phyloP scores from a whole-genome alignment of 1,140 invertebrate species.

The Trinorchestia longiramus region DNA sequence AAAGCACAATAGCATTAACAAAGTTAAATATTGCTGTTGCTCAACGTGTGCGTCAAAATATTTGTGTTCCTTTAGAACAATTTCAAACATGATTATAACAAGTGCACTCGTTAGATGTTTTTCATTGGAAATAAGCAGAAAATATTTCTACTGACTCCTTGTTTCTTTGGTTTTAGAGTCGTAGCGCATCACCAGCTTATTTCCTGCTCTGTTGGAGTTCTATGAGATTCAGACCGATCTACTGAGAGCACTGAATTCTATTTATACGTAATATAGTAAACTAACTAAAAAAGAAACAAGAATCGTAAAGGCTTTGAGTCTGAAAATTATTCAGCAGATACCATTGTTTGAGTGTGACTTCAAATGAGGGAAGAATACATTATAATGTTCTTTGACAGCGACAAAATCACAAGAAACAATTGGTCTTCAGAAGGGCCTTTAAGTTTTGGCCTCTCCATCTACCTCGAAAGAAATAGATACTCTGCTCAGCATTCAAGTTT shows the following conservation, averaged over 20 bases:
- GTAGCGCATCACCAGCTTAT: no score
- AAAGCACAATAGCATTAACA: background rate
- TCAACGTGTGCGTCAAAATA: background rate
- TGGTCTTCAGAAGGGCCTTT: background rate
- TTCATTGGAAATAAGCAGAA: background rate
- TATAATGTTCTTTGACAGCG: background rate
- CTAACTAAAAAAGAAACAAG: background rate
- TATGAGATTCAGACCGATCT: background rate
- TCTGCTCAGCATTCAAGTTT: background rate
- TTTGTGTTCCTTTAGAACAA: background rate
- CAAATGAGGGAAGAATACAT: background rate
- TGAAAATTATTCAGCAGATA: background rate
- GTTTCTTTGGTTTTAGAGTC: background rate
- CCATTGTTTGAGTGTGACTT: background rate
- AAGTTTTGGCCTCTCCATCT: background rate
- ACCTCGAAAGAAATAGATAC: background rate
- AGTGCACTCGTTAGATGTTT: background rate
- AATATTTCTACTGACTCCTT: background rate
- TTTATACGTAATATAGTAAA: background rate
- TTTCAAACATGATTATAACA: background rate
- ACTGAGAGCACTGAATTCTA: background rate
- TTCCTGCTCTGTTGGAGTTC: background rate
- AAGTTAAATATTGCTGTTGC: background rate
- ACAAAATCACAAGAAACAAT: background rate
- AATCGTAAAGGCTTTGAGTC: background rate